Base-by-base conservation (phyloP, 2,113 vertebrate genomes). In the Vombatus ursinus region DNA sequence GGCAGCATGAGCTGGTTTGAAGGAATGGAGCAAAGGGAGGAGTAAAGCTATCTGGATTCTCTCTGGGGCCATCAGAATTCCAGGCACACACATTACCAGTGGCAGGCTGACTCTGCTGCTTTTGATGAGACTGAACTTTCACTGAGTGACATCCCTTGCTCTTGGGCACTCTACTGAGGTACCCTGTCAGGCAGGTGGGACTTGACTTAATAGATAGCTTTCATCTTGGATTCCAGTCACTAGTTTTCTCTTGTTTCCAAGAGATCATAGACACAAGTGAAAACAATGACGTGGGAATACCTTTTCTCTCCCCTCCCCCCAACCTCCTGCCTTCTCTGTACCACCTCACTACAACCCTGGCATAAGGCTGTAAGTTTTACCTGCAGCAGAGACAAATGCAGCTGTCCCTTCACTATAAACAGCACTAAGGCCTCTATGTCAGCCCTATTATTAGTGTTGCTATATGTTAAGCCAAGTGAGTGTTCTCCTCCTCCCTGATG, bases 371-470 rank as follows among this genome's bases (percentile, higher is more conserved):
- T 5, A 44, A 93, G 14, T 47, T 48, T 91, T 96, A 93, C 26
- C 28, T 95, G 89, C 93, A 50, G 23, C 48, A 97, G 61, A 19
- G 44, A 91, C 95, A 94, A 90, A 47, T 84, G 10, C 90, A 96
- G 52, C 95, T 90, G 57, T 57, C 49, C 52, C 50, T 68, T 54
- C 48, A 52, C 91, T 93, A 2, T 53, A 19, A 91, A 49, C 57
- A 93, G 68, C 0, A 93, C 25, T 26, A 9, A 77, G 92, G 44
- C 48, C 90, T 22, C 93, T 50, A 9, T 94, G 94, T 93, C 77
- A 50, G 2, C 93, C 92, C 93, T 89, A 52, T 97, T 96, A 98
- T 95, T 97, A 98, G 96, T 89, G 92, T n/a, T 53, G 94, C 52
- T 90, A 50, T 92, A 7, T 10, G 68, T 92, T 0, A 0, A 8